Conservation (phyloP, 2,888 invertebrate species). For the Acrocera orbiculus region DNA sequence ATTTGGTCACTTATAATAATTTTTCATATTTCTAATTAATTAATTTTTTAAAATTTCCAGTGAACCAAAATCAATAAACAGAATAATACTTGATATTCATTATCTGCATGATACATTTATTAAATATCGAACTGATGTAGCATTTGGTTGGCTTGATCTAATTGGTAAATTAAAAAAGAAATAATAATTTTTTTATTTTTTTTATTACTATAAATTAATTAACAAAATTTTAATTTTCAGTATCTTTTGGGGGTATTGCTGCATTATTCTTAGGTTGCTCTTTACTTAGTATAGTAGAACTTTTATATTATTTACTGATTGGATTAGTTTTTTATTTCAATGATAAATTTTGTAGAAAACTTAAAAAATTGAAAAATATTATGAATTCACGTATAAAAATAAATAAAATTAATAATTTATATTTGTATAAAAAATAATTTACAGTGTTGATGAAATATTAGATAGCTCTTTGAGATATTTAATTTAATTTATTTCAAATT, state of each 20-base stretch:
- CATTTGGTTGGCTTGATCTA: constrained; percentile 33
- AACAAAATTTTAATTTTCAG: constrained; percentile 17
- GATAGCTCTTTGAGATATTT: too few relatives aligned
- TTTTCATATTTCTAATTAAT: too few relatives aligned
- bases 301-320: constrained; percentile 29
- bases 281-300: constrained; percentile 30
- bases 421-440: too few relatives aligned
- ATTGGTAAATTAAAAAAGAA: constrained; percentile 22
- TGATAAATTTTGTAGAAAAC: neutral
- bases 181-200: neutral
- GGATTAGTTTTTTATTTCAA: constrained; percentile 21
- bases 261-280: constrained; percentile 34
- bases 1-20: too few relatives aligned
- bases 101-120: constrained; percentile 30
- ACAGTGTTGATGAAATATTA: too few relatives aligned
- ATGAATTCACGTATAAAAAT: too few relatives aligned
- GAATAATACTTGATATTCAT: constrained; percentile 25
- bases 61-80: neutral
- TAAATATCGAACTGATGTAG: constrained; percentile 32
- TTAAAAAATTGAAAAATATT: too few relatives aligned
- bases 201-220: too few relatives aligned
- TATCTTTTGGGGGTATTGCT: constrained; percentile 33
- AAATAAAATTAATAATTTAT: too few relatives aligned
- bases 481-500: too few relatives aligned
- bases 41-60: too few relatives aligned